A percentile compares a stretch with the other conserved stretches of the same genome.
Evolutionary conservation across 2,888 invertebrate genomes (phyloP).

Genomic region (Yponomeuta sedellus): DNA sequence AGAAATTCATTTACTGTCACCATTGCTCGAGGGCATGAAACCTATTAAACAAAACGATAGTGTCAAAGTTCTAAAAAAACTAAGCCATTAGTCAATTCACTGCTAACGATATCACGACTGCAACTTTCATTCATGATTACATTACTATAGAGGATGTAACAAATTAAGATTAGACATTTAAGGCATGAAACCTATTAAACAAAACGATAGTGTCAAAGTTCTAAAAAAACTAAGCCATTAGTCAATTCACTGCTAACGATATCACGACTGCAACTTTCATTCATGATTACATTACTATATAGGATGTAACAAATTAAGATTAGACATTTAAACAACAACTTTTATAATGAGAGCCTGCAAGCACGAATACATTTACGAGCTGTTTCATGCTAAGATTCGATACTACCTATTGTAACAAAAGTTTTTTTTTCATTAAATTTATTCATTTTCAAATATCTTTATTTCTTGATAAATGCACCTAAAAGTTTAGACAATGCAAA

Average conservation of each 20-base stretch:
- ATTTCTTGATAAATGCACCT: no score
- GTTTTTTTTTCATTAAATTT: no score
- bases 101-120: background rate
- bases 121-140: slow-evolving; percentile 1
- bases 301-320: no score
- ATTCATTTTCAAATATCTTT: no score
- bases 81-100: background rate
- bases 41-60: background rate
- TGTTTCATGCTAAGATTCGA: no score
- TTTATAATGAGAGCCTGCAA: no score
- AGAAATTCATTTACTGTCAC: background rate
- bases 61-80: background rate
- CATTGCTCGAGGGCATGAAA: background rate
- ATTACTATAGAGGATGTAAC: no score
- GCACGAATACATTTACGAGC: no score
- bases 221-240: background rate
- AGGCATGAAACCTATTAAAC: background rate
- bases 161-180: no score
- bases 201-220: background rate
- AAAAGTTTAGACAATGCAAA: no score
- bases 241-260: background rate
- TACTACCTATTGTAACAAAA: no score
- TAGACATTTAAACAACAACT: no score
- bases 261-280: background rate
- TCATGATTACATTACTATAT: background rate